A percentile compares a stretch with the other conserved stretches of the same genome.
These are phyloP conservation scores for Octodonta nipae DNA, from an alignment of 2,888 invertebrate genomes.

Conservation along the genomic window DNA sequence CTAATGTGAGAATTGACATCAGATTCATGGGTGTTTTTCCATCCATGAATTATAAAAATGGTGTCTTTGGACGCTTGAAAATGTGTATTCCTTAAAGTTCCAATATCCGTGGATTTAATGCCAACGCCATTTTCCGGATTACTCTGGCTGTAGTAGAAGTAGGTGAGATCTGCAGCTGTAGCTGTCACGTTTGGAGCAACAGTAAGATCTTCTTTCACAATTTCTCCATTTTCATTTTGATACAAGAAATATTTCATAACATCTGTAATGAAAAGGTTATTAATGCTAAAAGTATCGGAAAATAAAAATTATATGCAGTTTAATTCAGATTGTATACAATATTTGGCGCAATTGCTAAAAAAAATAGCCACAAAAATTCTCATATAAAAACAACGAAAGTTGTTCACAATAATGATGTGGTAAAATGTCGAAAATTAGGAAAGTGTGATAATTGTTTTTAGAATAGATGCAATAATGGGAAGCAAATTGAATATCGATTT, in stretches of 20 bases:
- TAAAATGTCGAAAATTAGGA: no score
- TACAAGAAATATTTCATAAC: constrained; percentile 1
- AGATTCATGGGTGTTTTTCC: constrained; percentile 14
- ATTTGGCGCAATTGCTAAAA: no score
- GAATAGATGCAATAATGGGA: no score
- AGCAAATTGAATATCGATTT: no score
- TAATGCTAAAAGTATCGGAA: no score
- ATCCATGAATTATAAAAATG: constrained; percentile 24
- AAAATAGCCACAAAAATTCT: no score
- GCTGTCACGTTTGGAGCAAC: background rate
- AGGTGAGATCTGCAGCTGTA: constrained; percentile 1
- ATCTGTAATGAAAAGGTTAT: background rate
- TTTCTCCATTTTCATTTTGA: background rate
- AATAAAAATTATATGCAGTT: no score
- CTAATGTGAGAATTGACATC: constrained; percentile 19
- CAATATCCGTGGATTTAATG: constrained; percentile 10
- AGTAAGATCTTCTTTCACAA: background rate
- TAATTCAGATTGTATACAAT: no score
- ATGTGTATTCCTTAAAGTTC: constrained; percentile 8
- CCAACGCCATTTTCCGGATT: constrained; percentile 12
- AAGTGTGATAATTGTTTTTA: no score
- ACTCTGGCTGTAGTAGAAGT: constrained; percentile 19
- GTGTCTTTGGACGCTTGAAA: constrained; percentile 18
- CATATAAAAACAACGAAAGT: no score
- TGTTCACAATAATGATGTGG: no score